Conservation (phyloP, 2,888 invertebrate species). For the Drosophila rellima region DNA sequence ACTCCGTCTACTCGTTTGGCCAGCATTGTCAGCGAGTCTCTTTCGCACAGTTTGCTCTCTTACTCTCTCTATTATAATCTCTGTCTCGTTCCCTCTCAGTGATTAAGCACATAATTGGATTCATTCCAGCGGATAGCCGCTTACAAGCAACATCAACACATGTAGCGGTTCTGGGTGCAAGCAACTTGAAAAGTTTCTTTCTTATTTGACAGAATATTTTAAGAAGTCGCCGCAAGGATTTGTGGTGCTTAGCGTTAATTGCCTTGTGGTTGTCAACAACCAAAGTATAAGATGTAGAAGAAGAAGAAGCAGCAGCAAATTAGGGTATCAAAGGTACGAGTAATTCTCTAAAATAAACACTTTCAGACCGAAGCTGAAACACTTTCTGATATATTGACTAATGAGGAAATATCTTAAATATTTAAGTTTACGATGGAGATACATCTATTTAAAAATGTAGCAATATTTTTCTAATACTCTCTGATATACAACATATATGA, state of each 20-base stretch:
- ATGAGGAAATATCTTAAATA: neutral
- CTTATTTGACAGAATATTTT: constrained; percentile 60
- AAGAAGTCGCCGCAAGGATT: constrained; percentile 73
- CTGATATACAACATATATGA: neutral
- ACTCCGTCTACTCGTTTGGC: constrained; percentile 24
- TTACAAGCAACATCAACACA: constrained; percentile 62
- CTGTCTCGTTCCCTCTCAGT: constrained; percentile 50
- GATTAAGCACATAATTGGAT: constrained; percentile 84
- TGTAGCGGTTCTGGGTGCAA: constrained; percentile 44
- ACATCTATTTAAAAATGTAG: neutral
- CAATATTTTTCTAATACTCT: neutral
- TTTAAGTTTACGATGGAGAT: neutral
- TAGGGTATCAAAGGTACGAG: constrained; percentile 16
- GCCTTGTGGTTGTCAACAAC: constrained; percentile 73
- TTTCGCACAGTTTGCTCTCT: neutral
- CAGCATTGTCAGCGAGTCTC: constrained; percentile 60
- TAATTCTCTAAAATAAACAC: no score
- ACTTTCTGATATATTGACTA: neutral
- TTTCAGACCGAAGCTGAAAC: no score
- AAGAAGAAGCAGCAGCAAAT: constrained; percentile 13
- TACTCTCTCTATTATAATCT: constrained; percentile 4
- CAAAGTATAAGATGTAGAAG: neutral
- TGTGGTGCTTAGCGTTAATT: constrained; percentile 77
- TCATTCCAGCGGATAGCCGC: constrained; percentile 67
- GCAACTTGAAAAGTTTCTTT: constrained; percentile 57